Evolutionary conservation across 2,888 invertebrate species (phyloP).

Genomic region (Sphinx pinastri): DNA sequence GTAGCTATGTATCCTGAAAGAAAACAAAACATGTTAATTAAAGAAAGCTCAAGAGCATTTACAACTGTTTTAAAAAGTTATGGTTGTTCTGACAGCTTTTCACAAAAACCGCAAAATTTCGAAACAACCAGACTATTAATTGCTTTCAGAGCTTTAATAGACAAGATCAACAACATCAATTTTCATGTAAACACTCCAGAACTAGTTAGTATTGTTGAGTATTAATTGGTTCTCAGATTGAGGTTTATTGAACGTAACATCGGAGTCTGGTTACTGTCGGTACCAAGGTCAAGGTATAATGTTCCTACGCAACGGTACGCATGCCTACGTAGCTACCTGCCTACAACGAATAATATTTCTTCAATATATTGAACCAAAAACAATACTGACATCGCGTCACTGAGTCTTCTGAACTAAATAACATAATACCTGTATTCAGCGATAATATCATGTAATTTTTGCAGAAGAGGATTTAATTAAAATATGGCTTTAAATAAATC

Average conservation of each 20-base stretch:
- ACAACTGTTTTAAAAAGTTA: not conserved
- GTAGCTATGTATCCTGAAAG: not conserved
- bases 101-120: not conserved
- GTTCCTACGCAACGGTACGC: slow-evolving; percentile 3
- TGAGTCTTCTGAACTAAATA: too few species aligned
- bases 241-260: slow-evolving; percentile 25
- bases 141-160: not conserved
- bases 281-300: slow-evolving; percentile 25
- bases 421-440: too few species aligned
- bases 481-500: too few species aligned
- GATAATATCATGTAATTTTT: too few species aligned
- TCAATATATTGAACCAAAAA: not conserved
- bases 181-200: not conserved
- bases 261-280: slow-evolving; percentile 25
- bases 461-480: too few species aligned
- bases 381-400: not conserved
- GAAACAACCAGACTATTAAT: not conserved
- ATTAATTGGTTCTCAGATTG: not conserved
- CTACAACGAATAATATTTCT: not conserved
- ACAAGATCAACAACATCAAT: not conserved
- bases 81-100: not conserved
- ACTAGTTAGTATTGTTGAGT: not conserved
- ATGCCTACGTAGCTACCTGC: not conserved
- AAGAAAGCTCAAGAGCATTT: not conserved
- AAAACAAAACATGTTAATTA: slow-evolving; percentile 9